Base-by-base conservation (phyloP, 2,113 vertebrate genomes). In the Poeciliopsis retropinna region DNA sequence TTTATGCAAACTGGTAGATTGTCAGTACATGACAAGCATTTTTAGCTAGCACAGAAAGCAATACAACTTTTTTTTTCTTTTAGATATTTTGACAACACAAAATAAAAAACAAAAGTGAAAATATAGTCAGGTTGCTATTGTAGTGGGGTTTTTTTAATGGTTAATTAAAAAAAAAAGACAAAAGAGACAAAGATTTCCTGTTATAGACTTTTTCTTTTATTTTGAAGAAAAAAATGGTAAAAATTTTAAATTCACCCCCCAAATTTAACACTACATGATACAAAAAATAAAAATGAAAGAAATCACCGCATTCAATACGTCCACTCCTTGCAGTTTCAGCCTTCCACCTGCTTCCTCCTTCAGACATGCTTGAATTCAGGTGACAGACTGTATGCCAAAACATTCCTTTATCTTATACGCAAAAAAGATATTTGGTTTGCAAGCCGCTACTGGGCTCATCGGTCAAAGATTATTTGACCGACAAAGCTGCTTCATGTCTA, bases 401-500 rank as follows among this genome's bases (percentile, higher is more conserved):
- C 19, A 57, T n/a, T 10, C 22, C 51, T n/a, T 25, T 9, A 57
- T 57, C 51, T n/a, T n/a, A 57, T 57, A 8, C 8, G 8, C 51
- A 57, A 25, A n/a, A 57, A 25, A 41, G 14, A n/a, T 57, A 57
- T n/a, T 57, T 10, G 2, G 25, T n/a, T 57, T 57, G 22, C 51
- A n/a, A n/a, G 8, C 51, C 5, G n/a, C 7, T 2, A 57, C 22
- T 10, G 7, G 10, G 6, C 10, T n/a, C 9, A n/a, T 11, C 22
- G 22, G 8, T 54, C 17, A 57, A 57, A 6, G 25, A 57, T 37
- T n/a, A n/a, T 57, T 57, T 57, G 25, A 25, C 25, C 51, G n/a
- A 57, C 7, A 25, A 57, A 57, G 25, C 22, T 47, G 44, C 14
- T 70, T 70, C 81, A 61, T 69, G 28, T 60, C 74, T 27, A 11